Conservation (phyloP, 2,888 invertebrate species). For the Ernsta delagoae region DNA sequence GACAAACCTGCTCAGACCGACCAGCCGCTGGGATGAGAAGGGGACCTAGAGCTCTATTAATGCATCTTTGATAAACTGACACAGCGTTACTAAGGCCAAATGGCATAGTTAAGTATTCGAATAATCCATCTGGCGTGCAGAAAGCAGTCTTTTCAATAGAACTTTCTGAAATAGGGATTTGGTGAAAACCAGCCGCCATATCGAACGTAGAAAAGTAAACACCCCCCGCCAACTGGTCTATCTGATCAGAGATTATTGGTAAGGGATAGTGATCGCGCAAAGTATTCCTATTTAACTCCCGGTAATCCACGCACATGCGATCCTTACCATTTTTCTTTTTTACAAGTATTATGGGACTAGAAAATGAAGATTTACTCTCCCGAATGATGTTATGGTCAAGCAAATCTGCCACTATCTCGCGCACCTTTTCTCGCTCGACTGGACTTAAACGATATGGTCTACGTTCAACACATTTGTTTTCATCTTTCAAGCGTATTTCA, state of each 20-base stretch:
- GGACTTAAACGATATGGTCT: constrained; percentile 1
- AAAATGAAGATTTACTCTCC: background rate
- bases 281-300: background rate
- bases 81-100: background rate
- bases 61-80: background rate
- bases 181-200: background rate
- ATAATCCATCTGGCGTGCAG: background rate
- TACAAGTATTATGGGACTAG: background rate
- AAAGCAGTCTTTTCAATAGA: background rate
- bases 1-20: constrained; percentile 4
- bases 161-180: background rate
- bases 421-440: constrained; percentile 1
- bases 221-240: background rate
- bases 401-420: background rate
- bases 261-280: background rate
- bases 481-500: background rate
- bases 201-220: background rate
- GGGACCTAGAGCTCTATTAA: background rate
- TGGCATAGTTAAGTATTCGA: background rate
- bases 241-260: background rate
- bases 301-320: background rate
- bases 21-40: background rate
- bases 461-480: constrained; percentile 4
- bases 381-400: background rate
- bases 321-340: constrained; percentile 1